Base-by-base conservation (phyloP, 2,888 invertebrate genomes). In the Pyrocoelia pectoralis region DNA sequence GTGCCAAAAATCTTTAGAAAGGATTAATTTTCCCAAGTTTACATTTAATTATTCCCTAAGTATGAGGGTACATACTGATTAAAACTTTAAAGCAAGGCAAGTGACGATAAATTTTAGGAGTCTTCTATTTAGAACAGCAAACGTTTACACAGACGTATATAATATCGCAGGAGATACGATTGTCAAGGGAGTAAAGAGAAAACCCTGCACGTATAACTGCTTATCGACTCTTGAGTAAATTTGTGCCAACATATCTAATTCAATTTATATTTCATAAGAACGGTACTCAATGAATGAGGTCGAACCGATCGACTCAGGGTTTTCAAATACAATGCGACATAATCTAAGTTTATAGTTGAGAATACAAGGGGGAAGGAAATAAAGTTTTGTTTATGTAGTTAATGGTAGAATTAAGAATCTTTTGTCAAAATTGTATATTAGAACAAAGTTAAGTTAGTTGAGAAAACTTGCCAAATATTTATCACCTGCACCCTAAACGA, bases 251-350 rank as follows among this genome's bases (percentile, higher is more conserved):
- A 68, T 61, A 66, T 61, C 66, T 61, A 66, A 68, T 68, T 68
- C 66, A 68, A 66, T 68, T 64, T 64, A 66, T 66, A 66, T 68
- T 68, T 68, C 61, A 68, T 52, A 61, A 48, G 53, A 68, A 50
- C 62, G 55, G 46, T 57, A n/a, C 51, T n/a, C 56, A 53, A 61
- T 56, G 61, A 65, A 65, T 55, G 58, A 56, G 63, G 43, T 2
- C 13, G 58, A 60, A 48, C 56, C 56, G 60, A 62, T 61, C 57
- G 43, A 18, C 66, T 59, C 68, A 19, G n/a, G n/a, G 60, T 28
- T 56, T 38, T 57, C 58, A 66, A 57, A 61, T 51, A 68, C 58
- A 62, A 53, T 51, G 61, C 51, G 56, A 56, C n/a, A n/a, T n/a
- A n/a, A n/a, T n/a, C 61, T 43, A 52, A 56, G 52, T 62, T 61